Evolutionary conservation across 2,797 vertebrate genomes (phyloP), one percentile per base, ranked within the genome.

Genomic region (Steatocranus sp.): DNA sequence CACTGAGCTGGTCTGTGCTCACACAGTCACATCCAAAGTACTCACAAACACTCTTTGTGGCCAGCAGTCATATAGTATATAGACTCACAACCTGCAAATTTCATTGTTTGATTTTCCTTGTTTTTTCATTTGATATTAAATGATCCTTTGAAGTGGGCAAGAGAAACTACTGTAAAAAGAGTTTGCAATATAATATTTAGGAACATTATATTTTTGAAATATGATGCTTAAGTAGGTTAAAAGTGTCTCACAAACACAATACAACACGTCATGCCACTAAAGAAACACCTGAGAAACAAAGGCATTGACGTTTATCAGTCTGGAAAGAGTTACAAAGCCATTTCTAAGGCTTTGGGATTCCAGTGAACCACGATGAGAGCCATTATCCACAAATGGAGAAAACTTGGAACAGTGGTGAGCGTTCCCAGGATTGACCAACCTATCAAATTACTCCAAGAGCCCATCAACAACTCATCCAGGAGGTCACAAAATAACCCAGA

Each of bases 1-100:
- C 74, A 48, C 63, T 10, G 68, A 89, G 61, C 85, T 78, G 80
- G 75, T 53, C 80, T 77, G 17, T 38, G 17, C 82, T 84, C 82
- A 20, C 56, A 48, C 63, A 41, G 17, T 79, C 46, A 10, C 3
- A 25, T 78, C 82, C 54, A 53, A n/a, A 78, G 80, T 14, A 68
- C 66, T 66, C 46, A 23, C 38, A 70, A 25, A 77, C 53, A 8
- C n/a, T 74, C 53, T 73, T 50, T 70, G 48, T 74, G 76, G 82
- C 80, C 81, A 84, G 79, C 56, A 53, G 80, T 82, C 38, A 78
- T 48, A 30, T 18, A 73, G 23, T 73, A 12, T 48, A 73, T 48
- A 53, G 32, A 61, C 76, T 86, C 49, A 75, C 46, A 75, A 23
- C n/a, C 61, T 61, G n/a, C 41, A 61, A n/a, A 30, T 12, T 36